Conservation (phyloP, 2,797 vertebrate genomes). For the Micromesistius poutassou region DNA sequence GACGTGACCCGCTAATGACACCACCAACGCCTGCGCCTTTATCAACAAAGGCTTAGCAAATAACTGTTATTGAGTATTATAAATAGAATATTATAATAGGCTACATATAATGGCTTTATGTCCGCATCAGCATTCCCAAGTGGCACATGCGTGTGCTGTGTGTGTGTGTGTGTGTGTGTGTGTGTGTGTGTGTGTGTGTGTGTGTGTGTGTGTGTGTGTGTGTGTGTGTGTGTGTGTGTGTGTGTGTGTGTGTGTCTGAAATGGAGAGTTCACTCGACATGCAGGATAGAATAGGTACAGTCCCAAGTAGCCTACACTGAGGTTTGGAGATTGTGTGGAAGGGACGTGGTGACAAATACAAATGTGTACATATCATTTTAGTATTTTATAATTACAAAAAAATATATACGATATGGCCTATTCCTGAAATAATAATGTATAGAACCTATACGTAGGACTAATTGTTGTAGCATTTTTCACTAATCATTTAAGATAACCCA, state of each 20-base stretch:
- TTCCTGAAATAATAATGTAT: not conserved
- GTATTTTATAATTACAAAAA: not conserved
- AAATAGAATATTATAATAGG: too few species aligned
- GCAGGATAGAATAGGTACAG: not conserved
- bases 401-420: not conserved
- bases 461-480: not conserved
- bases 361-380: not conserved
- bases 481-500: not conserved
- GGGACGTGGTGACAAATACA: not conserved
- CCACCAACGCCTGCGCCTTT: not conserved
- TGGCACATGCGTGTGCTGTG: too few species aligned
- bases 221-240: too few species aligned
- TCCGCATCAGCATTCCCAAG: too few species aligned
- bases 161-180: too few species aligned
- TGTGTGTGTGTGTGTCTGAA: too few species aligned
- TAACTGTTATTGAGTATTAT: constrained; percentile 10
- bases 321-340: not conserved
- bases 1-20: too few species aligned
- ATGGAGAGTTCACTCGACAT: not conserved
- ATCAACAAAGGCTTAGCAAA: not conserved
- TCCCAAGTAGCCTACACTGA: not conserved
- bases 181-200: too few species aligned
- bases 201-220: too few species aligned
- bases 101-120: too few species aligned
- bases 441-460: not conserved